A percentile compares a stretch with the other conserved stretches of the same genome.
phyloP scores from a whole-genome alignment of 2,113 vertebrate species.

The Odocoileus virginianus region DNA sequence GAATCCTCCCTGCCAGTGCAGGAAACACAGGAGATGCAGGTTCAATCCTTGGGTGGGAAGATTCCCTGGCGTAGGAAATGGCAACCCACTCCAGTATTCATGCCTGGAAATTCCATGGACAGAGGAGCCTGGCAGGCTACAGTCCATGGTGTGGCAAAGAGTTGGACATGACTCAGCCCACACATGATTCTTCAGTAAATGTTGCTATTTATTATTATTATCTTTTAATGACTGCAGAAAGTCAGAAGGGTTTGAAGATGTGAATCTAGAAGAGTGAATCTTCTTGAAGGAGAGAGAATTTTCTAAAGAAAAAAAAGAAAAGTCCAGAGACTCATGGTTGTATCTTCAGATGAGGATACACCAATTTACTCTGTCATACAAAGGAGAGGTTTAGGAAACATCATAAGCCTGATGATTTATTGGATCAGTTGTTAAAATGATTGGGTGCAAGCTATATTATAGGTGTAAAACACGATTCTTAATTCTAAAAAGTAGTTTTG shows the following conservation, averaged over 20 bases:
- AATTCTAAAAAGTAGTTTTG: not conserved
- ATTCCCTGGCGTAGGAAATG: not conserved
- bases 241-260: not conserved
- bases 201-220: not conserved
- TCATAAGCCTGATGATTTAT: not conserved
- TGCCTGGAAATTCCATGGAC: not conserved
- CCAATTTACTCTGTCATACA: not conserved
- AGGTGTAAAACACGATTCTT: not conserved
- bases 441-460: not conserved
- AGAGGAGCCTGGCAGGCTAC: not conserved
- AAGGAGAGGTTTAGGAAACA: not conserved
- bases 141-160: not conserved
- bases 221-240: not conserved
- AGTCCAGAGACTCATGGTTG: not conserved
- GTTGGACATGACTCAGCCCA: not conserved
- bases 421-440: not conserved
- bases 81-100: not conserved
- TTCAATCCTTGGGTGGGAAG: not conserved
- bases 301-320: not conserved
- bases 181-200: not conserved
- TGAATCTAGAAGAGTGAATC: not conserved
- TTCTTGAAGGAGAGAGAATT: not conserved
- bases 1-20: not conserved
- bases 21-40: not conserved
- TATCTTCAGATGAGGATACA: not conserved